Evolutionary conservation across 2,888 invertebrate genomes (phyloP).

Genomic region (Orthosia gracilis): DNA sequence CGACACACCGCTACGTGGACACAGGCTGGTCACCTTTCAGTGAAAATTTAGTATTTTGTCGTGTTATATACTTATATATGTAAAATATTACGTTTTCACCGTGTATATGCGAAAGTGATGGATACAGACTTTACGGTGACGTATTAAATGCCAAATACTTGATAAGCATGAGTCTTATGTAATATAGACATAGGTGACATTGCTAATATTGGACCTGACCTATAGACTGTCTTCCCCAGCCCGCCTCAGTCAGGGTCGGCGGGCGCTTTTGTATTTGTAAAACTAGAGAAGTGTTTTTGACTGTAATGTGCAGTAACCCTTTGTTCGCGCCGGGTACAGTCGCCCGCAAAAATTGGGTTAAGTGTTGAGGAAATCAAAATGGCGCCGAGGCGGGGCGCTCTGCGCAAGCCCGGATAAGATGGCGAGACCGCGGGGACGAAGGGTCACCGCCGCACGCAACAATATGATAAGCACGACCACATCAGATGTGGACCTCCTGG

Average conservation of each 20-base stretch:
- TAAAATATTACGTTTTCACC: conserved; percentile 68
- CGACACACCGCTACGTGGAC: conserved; percentile 52
- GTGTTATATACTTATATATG: conserved; percentile 59
- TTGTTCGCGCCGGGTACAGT: conserved; percentile 79
- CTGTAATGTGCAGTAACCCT: conserved; percentile 81
- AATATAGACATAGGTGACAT: conserved; percentile 57
- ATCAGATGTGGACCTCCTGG: conserved; percentile 81
- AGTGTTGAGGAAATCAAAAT: conserved; percentile 87
- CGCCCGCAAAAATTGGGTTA: conserved; percentile 83
- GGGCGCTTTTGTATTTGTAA: conserved; percentile 81
- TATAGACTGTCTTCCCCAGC: conserved; percentile 77
- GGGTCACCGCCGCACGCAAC: conserved; percentile 79
- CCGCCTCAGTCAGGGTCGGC: conserved; percentile 62
- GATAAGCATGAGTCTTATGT: conserved; percentile 64
- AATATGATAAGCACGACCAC: conserved; percentile 81
- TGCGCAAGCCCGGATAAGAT: conserved; percentile 86
- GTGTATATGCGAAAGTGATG: conserved; percentile 62
- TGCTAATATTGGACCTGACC: conserved; percentile 66
- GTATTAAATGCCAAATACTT: conserved; percentile 67
- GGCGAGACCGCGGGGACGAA: conserved; percentile 72
- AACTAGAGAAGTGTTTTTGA: conserved; percentile 77
- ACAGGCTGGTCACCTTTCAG: conserved; percentile 63
- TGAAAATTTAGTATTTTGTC: conserved; percentile 68
- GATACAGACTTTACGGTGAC: conserved; percentile 65
- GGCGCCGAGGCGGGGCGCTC: conserved; percentile 75